Evolutionary conservation across 2,113 vertebrate genomes (phyloP), one percentile per base, ranked within the genome.

Genomic region (Oplegnathus fasciatus): DNA sequence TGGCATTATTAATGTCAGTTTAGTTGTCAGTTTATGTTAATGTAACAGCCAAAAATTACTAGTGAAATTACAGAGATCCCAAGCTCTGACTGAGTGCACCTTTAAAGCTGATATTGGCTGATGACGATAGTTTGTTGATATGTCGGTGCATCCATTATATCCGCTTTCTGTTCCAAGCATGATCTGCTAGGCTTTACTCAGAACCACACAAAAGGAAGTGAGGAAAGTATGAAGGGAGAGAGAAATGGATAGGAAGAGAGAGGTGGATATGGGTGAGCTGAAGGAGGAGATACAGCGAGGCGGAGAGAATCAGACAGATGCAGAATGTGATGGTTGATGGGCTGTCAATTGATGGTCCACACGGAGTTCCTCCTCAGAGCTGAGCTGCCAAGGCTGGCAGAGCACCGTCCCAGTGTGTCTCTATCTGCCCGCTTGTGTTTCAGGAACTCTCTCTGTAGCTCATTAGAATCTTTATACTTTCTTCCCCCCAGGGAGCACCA

Each of bases 381-480:
- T 14, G 75, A 87, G 86, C 83, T 87, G 90, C 92, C 80, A 84
- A 78, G 74, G 80, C 88, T 84, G 74, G 77, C 57, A n/a, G 44
- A 83, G 76, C 88, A 14, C 11, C 71, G 37, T 86, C 80, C 82
- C 81, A 9, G 46, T 66, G 86, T 70, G 86, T 83, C 84, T 90
- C 72, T 75, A 37, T 88, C 68, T 79, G 52, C 70, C 70, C 75
- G 69, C 72, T 81, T 85, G 88, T 77, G 84, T 92, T 91, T 86
- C 75, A 85, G 75, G 75, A 83, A 81, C 82, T 81, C 86, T 86
- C 62, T 83, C 60, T 68, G 62, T 76, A 72, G 88, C 94, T 95
- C 91, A 91, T 94, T 94, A 94, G 79, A 87, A 86, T 84, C 88
- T 89, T 88, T 77, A 89, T 75, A 80, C 88, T 70, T 88, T 86